phyloP scores from a whole-genome alignment of 2,113 vertebrate species.

The Cryptoleucopteryx plumbea region DNA sequence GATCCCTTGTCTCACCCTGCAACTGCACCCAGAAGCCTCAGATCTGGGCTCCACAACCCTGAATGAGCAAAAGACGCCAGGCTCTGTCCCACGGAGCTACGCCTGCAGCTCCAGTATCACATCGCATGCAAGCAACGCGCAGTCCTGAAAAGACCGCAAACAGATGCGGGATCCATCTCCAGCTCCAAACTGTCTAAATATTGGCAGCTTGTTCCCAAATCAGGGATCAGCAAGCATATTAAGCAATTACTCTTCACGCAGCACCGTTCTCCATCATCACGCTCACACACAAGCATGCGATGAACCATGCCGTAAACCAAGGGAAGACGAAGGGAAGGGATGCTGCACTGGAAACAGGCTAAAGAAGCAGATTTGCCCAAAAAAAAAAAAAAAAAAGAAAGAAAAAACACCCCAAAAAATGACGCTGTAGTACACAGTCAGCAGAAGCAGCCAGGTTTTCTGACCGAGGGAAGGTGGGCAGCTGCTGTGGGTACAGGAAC shows the following conservation, averaged over 20 bases:
- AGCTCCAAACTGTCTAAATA: background rate
- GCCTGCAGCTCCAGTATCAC: background rate
- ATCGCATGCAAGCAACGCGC: accelerated
- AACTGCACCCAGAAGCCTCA: background rate
- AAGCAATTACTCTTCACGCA: background rate
- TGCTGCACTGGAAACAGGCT: accelerated
- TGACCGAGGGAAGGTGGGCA: background rate
- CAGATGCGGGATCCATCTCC: background rate
- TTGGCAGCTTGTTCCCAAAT: background rate
- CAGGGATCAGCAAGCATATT: background rate
- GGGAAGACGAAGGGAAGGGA: background rate
- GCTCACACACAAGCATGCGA: accelerated
- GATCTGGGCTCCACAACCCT: background rate
- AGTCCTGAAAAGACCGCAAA: background rate
- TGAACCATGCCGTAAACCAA: background rate
- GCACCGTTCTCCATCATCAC: background rate
- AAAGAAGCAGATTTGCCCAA: background rate
- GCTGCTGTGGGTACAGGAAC: background rate
- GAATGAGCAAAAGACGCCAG: background rate
- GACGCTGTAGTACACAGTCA: accelerated
- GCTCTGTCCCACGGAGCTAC: background rate
- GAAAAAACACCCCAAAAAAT: background rate
- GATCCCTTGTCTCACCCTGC: background rate
- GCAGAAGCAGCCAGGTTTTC: background rate
- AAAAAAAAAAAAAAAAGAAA: background rate